A percentile compares a stretch with the other conserved stretches of the same genome.
phyloP scores from a whole-genome alignment of 2,113 vertebrate species.

The Catharus fuscescens region DNA sequence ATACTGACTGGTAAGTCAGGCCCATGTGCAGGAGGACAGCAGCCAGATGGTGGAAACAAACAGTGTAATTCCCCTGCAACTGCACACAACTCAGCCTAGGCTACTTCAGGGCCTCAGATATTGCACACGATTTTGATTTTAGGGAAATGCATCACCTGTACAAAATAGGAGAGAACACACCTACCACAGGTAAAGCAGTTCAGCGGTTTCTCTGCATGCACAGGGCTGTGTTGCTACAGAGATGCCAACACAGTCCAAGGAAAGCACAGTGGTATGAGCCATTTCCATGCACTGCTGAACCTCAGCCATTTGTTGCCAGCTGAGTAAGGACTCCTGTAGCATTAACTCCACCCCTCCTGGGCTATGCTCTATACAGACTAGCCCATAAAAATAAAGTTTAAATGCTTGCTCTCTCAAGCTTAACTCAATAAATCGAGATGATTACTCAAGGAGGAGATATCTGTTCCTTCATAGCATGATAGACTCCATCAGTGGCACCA shows the following conservation, averaged over 20 bases:
- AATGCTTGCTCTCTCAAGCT: neutral
- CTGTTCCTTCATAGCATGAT: neutral
- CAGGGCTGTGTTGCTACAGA: neutral
- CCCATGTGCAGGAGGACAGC: neutral
- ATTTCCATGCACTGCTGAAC: neutral
- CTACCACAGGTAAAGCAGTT: neutral
- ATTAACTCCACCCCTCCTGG: neutral
- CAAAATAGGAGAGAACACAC: neutral
- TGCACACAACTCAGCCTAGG: too few species aligned
- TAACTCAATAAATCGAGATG: neutral
- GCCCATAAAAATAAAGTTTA: neutral
- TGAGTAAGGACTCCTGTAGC: neutral
- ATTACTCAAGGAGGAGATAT: neutral
- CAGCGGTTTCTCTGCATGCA: neutral
- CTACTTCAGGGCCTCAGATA: neutral
- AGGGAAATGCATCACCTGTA: neutral
- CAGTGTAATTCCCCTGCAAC: neutral
- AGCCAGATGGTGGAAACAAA: neutral
- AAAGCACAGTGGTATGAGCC: neutral
- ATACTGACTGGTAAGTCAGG: constrained; percentile 2
- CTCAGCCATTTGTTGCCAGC: neutral
- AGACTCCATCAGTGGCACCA: neutral
- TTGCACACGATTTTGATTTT: neutral
- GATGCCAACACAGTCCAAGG: neutral
- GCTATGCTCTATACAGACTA: neutral